These are phyloP conservation scores for Deroptyus accipitrinus DNA, from an alignment of 2,113 vertebrate species.

Conservation along the genomic window DNA sequence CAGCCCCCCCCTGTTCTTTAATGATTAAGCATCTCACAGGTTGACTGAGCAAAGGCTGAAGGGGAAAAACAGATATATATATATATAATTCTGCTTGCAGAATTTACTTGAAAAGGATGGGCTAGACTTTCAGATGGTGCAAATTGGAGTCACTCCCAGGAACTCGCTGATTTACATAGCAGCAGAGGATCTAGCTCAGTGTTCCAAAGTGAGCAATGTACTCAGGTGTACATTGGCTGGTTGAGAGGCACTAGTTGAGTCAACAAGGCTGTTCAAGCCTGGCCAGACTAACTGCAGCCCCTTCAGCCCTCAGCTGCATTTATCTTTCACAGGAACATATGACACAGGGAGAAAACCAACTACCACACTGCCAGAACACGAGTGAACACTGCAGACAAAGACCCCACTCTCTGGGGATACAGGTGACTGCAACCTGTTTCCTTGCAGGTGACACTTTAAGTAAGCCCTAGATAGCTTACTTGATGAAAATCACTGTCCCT, in stretches of 20 bases:
- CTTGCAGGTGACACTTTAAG: background rate
- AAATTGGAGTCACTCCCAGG: background rate
- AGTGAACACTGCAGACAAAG: background rate
- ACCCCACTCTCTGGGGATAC: background rate
- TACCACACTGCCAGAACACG: background rate
- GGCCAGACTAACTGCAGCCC: background rate
- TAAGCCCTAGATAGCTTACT: background rate
- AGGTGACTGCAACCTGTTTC: background rate
- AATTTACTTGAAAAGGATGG: slow-evolving; percentile 23
- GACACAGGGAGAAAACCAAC: background rate
- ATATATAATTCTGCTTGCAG: slow-evolving; percentile 5
- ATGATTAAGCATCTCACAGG: background rate
- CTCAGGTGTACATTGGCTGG: background rate
- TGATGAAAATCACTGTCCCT: background rate
- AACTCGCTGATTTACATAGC: slow-evolving; percentile 53
- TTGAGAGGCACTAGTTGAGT: slow-evolving; percentile 25
- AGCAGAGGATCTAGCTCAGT: slow-evolving; percentile 9
- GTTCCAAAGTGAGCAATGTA: background rate
- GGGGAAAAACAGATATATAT: background rate
- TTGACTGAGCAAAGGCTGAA: slow-evolving; percentile 12
- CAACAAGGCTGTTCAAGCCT: background rate
- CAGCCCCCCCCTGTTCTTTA: background rate
- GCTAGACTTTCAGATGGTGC: slow-evolving; percentile 16
- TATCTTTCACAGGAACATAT: background rate
- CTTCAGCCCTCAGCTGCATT: background rate